Conservation (phyloP, 2,888 invertebrate genomes). For the Pomacea canaliculata region DNA sequence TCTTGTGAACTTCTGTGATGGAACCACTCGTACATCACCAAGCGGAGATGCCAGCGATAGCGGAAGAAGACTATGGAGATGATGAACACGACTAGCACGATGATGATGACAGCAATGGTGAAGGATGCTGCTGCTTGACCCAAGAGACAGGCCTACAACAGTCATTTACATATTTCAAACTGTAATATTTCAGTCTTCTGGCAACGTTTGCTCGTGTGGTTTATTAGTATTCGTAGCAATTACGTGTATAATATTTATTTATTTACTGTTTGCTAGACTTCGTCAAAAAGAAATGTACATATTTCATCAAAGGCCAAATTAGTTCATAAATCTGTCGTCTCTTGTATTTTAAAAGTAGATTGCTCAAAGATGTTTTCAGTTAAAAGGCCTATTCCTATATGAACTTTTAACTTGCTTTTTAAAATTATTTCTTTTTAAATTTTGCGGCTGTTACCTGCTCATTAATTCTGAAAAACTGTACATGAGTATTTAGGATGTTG, state of each 20-base stretch:
- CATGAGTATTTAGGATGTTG: not conserved
- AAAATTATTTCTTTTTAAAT: too few species aligned
- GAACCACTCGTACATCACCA: conserved; percentile 67
- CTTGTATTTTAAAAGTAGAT: too few species aligned
- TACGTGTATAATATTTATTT: too few species aligned
- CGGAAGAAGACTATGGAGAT: conserved; percentile 66
- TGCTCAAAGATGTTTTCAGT: too few species aligned
- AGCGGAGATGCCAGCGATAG: conserved; percentile 75
- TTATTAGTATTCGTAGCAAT: too few species aligned
- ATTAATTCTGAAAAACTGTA: not conserved
- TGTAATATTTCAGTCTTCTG: too few species aligned
- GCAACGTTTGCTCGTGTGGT: too few species aligned
- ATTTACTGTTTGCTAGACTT: too few species aligned
- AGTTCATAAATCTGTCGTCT: too few species aligned
- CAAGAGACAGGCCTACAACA: conserved; percentile 28
- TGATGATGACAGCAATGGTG: conserved; percentile 22
- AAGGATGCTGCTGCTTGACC: conserved; percentile 18
- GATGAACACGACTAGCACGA: conserved; percentile 33
- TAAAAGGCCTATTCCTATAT: too few species aligned
- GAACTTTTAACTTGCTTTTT: too few species aligned
- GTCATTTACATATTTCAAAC: not conserved
- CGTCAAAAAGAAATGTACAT: not conserved
- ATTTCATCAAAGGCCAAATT: too few species aligned
- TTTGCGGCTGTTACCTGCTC: not conserved
- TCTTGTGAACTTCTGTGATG: not conserved